Evolutionary conservation across 2,888 invertebrate species (phyloP).

Genomic region (Antheraea yamamai): DNA sequence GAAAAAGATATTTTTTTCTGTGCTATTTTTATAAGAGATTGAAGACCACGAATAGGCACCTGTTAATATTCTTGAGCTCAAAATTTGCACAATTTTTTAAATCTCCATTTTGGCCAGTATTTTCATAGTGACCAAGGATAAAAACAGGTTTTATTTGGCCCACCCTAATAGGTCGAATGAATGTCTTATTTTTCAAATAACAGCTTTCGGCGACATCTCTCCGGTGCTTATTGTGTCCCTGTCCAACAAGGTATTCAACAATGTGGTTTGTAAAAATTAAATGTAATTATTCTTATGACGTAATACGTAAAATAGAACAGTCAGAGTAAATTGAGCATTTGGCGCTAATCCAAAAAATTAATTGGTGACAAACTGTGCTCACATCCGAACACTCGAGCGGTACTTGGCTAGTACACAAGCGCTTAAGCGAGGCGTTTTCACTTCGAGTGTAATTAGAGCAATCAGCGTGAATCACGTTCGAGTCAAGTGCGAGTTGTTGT

Average conservation of each 20-base stretch:
- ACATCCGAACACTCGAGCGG: constrained; percentile 19
- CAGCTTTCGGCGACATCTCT: no score
- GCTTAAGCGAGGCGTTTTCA: constrained; percentile 41
- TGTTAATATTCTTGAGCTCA: no score
- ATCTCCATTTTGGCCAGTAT: no score
- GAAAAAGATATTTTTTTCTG: no score
- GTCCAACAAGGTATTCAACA: not conserved
- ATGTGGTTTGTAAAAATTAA: not conserved
- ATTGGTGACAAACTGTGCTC: constrained; percentile 62
- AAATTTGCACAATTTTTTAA: no score
- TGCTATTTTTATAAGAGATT: no score
- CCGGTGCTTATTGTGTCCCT: no score
- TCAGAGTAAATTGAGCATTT: constrained; percentile 39
- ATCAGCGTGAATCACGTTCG: constrained; percentile 69
- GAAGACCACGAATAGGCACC: no score
- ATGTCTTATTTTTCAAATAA: no score
- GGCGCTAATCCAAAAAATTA: constrained; percentile 74
- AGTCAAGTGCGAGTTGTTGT: constrained; percentile 56
- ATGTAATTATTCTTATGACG: not conserved
- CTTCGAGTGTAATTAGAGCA: constrained; percentile 69
- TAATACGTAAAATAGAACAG: constrained; percentile 3
- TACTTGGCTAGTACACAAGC: constrained; percentile 18
- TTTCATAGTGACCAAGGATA: no score
- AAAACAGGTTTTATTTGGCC: no score
- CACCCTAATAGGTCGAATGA: no score